Evolutionary conservation across 2,797 vertebrate species (phyloP), one percentile per base, ranked within the genome.

Genomic region (Macropus fuliginosus): DNA sequence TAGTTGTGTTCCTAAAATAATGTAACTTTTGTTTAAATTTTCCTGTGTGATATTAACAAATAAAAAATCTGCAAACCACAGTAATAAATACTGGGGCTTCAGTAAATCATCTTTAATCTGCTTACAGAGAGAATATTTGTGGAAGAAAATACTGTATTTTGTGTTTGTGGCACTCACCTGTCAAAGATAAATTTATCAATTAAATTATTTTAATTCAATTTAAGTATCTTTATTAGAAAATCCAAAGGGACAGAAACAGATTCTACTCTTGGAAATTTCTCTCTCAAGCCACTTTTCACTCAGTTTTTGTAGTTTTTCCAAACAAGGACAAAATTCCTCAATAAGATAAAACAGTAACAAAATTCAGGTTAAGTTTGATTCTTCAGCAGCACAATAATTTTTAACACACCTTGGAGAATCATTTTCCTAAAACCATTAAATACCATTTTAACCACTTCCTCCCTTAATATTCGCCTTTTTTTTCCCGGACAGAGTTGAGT

Each of bases 11-110:
- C 97, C 98, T 97, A 98, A 98, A 95, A 81, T 98, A 98, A 97
- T 97, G 87, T 98, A 98, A 98, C 96, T 97, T 97, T 97, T 97
- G 96, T 96, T 98, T 98, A 97, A 97, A 97, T 98, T 98, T 97
- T 98, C 93, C 66, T 96, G 97, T 0, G 16, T 98, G 81, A 52
- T 95, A 97, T 97, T 98, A 98, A 98, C 97, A 97, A 98, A 98
- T 98, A 98, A 98, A 96, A 16, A 24, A 92, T 97, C 16, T 74
- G 66, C 66, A 66, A 62, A 66, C 5, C 34, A n/a, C 34, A 66
- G 34, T 66, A n/a, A 66, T 66, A 12, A n/a, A 66, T 66, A 12
- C 31, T 59, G 29, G 57, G 29, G 28, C 57, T 66, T 66, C 34
- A 66, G 62, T 66, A 66, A 66, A 66, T 66, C n/a, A 66, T 16